Evolutionary conservation across 2,888 invertebrate genomes (phyloP).

Genomic region (Chymomyza caudatula): DNA sequence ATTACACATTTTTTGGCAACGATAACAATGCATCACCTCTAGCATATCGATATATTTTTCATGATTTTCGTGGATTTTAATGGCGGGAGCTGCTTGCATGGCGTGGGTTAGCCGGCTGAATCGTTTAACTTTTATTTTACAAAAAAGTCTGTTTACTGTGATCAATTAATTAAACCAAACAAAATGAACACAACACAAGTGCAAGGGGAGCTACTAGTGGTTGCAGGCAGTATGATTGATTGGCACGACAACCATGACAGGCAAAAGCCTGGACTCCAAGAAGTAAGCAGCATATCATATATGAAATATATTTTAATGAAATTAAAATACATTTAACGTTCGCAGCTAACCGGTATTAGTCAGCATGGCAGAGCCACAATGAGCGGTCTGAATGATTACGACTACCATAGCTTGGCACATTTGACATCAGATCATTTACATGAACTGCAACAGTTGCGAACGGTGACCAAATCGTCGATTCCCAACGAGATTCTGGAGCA

Average conservation of each 20-base stretch:
- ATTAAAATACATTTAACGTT: conserved; percentile 12
- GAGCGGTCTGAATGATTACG: conserved; percentile 93
- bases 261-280: conserved; percentile 73
- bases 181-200: conserved; percentile 65
- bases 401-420: conserved; percentile 90
- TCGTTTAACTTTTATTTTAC: neutral
- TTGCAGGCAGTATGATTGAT: conserved; percentile 89
- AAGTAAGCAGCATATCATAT: conserved; percentile 56
- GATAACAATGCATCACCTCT: no score
- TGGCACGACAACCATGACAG: conserved; percentile 80
- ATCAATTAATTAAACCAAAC: neutral
- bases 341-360: conserved; percentile 82
- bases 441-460: conserved; percentile 86
- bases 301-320: neutral
- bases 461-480: conserved; percentile 90
- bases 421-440: conserved; percentile 84
- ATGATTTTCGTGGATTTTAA: conserved; percentile 11
- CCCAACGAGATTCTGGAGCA: conserved; percentile 97
- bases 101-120: conserved; percentile 32
- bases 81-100: conserved; percentile 46
- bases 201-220: conserved; percentile 84
- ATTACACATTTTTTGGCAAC: no score
- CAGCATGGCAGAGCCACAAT: conserved; percentile 87
- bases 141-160: neutral
- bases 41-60: neutral